These are phyloP conservation scores for Aphodius sticticus DNA, from an alignment of 2,888 invertebrate genomes.

Conservation along the genomic window DNA sequence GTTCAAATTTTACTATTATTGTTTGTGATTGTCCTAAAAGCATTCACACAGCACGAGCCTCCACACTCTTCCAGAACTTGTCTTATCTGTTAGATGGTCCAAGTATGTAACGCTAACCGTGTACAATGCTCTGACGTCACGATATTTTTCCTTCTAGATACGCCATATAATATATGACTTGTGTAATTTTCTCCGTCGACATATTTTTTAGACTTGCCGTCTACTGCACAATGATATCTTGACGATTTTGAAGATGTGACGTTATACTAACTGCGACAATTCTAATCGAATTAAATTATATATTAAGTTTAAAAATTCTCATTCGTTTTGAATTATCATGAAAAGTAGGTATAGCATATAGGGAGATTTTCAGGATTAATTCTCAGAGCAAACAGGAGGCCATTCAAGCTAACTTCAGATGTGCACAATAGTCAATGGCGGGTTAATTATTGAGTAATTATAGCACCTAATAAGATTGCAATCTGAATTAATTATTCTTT, in stretches of 20 bases:
- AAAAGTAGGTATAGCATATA: no score
- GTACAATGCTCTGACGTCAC: constrained; percentile 14
- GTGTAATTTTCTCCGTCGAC: neutral
- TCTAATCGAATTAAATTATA: no score
- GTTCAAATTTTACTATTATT: neutral
- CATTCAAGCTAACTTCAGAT: no score
- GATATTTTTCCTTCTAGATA: constrained; percentile 24
- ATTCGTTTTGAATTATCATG: no score
- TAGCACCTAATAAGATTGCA: no score
- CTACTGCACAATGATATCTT: neutral
- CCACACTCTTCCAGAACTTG: neutral
- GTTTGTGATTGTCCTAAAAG: neutral
- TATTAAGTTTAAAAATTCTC: no score
- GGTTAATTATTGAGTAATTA: no score
- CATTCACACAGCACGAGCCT: neutral
- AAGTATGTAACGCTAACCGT: neutral
- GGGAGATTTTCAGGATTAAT: no score
- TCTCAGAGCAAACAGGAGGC: no score
- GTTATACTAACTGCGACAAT: neutral
- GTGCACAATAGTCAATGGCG: no score
- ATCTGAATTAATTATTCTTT: no score
- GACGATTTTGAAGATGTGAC: neutral
- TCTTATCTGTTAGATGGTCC: neutral
- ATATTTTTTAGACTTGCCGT: neutral
- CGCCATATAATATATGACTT: constrained; percentile 4